phyloP scores from a whole-genome alignment of 2,888 invertebrate genomes.

The Calliopum simillimum region DNA sequence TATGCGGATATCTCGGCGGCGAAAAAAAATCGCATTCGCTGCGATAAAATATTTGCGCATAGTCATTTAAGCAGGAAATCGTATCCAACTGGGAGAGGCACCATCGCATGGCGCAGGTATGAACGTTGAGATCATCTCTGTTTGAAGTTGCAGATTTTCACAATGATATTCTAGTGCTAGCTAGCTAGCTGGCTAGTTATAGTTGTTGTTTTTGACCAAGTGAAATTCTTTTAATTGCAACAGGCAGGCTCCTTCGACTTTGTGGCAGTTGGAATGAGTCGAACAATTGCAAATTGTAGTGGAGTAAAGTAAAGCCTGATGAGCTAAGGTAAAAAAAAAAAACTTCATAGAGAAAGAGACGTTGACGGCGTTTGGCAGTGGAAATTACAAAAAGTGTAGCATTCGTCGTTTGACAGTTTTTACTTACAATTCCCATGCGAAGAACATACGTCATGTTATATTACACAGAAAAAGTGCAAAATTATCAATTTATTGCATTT shows the following conservation, averaged over 20 bases:
- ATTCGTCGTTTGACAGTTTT: neutral
- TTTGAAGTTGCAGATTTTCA: no score
- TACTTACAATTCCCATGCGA: neutral
- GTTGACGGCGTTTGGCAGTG: neutral
- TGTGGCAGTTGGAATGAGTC: neutral
- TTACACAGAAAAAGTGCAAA: no score
- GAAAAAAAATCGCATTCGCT: neutral
- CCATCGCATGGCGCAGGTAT: neutral
- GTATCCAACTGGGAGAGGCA: neutral
- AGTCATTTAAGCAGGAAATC: constrained; percentile 7
- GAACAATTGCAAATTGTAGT: neutral
- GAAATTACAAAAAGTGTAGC: neutral
- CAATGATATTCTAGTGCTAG: no score
- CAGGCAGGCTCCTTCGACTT: neutral
- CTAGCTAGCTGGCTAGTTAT: no score
- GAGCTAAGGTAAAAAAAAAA: no score
- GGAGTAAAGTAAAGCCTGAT: neutral
- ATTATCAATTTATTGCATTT: no score
- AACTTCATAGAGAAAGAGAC: no score
- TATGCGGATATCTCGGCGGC: neutral
- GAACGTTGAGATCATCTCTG: no score
- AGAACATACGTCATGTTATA: no score
- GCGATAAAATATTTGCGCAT: constrained; percentile 3
- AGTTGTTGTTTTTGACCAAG: no score
- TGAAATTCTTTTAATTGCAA: constrained; percentile 17